phyloP scores from a whole-genome alignment of 2,888 invertebrate genomes.

The Monochamus alternatus region DNA sequence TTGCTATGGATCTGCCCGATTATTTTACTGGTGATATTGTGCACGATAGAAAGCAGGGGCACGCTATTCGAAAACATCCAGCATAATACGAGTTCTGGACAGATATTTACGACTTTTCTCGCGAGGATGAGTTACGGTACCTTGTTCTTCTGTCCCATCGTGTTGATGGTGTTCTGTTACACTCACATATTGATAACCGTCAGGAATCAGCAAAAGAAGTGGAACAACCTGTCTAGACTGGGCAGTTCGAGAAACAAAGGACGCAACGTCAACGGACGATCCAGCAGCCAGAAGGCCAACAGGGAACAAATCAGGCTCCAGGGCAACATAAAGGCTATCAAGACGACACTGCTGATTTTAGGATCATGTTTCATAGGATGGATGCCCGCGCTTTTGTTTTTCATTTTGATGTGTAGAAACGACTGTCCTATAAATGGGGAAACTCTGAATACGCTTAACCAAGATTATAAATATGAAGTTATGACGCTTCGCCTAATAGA shows the following conservation, averaged over 20 bases:
- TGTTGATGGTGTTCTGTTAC: constrained; percentile 76
- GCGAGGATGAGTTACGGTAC: constrained; percentile 73
- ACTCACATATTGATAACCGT: constrained; percentile 76
- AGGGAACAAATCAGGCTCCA: constrained; percentile 68
- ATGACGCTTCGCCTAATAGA: constrained; percentile 57
- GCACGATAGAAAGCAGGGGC: constrained; percentile 71
- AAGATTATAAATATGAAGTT: constrained; percentile 53
- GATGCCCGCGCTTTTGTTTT: constrained; percentile 76
- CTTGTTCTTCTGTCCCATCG: constrained; percentile 75
- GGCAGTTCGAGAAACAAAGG: constrained; percentile 66
- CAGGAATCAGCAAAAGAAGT: constrained; percentile 72
- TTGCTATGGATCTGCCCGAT: constrained; percentile 75
- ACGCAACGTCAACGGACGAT: constrained; percentile 30
- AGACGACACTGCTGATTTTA: constrained; percentile 77
- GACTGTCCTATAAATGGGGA: constrained; percentile 62
- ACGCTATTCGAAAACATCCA: constrained; percentile 65
- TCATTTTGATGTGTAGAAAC: constrained; percentile 73
- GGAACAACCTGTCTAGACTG: constrained; percentile 69
- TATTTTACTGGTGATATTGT: constrained; percentile 65
- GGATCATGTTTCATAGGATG: constrained; percentile 76
- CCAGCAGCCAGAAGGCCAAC: constrained; percentile 51
- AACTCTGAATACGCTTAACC: constrained; percentile 52
- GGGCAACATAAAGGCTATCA: constrained; percentile 74
- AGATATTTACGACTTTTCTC: constrained; percentile 60
- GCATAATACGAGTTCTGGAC: constrained; percentile 47